Evolutionary conservation across 1,140 invertebrate species (phyloP).

Genomic region (Camponotus vicinus): DNA sequence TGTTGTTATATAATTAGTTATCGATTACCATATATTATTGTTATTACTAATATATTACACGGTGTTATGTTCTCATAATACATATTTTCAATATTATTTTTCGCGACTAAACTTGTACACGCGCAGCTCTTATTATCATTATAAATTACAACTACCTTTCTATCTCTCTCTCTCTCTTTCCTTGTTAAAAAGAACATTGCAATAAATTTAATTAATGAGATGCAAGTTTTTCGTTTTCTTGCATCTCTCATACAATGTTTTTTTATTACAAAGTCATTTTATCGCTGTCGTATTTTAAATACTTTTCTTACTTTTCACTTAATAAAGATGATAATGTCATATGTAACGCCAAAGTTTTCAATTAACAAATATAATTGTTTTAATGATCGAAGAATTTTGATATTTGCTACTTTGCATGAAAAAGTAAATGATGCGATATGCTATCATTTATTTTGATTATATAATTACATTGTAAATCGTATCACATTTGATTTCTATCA

Average conservation of each 20-base stretch:
- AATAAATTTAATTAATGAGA: background rate
- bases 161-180: no score
- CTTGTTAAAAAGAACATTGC: background rate
- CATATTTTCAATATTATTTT: conserved; percentile 60
- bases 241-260: background rate
- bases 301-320: background rate
- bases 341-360: background rate
- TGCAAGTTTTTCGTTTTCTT: background rate
- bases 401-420: background rate
- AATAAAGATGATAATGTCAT: conserved; percentile 2
- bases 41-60: conserved; percentile 8
- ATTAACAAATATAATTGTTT: conserved; percentile 11
- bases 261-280: background rate
- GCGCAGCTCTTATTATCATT: conserved; percentile 18
- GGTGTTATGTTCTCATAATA: background rate
- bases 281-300: background rate
- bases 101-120: conserved; percentile 52
- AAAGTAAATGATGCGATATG: background rate
- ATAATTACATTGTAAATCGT: background rate
- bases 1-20: conserved; percentile 29
- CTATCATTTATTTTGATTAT: background rate
- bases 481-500: background rate
- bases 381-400: background rate
- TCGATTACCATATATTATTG: conserved; percentile 30
- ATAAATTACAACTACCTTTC: background rate